These are phyloP conservation scores for Cotesia congregata DNA, from an alignment of 2,888 invertebrate species.

Conservation along the genomic window DNA sequence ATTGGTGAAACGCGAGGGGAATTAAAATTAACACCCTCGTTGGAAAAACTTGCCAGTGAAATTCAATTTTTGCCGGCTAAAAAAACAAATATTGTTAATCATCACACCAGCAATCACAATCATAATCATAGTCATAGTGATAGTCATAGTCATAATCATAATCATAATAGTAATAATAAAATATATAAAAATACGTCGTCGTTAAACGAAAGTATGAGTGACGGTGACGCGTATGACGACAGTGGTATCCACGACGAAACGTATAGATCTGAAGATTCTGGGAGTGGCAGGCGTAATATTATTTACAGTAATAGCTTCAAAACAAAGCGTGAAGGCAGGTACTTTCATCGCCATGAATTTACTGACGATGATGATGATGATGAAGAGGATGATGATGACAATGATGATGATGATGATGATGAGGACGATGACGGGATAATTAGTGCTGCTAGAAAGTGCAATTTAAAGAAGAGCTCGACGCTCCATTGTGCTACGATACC, in stretches of 20 bases:
- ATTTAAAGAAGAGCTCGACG: slow-evolving; percentile 49
- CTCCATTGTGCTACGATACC: slow-evolving; percentile 49
- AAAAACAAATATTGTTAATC: slow-evolving; percentile 27
- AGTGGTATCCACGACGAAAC: slow-evolving; percentile 48
- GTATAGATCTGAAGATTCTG: slow-evolving; percentile 55
- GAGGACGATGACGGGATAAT: slow-evolving; percentile 20
- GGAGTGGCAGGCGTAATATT: slow-evolving; percentile 42
- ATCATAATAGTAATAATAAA: not conserved
- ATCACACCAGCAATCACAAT: slow-evolving; percentile 15
- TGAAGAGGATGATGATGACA: slow-evolving; percentile 19
- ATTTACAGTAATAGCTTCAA: slow-evolving; percentile 52
- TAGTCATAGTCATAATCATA: slow-evolving; percentile 3
- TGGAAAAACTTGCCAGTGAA: slow-evolving; percentile 64
- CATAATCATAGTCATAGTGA: not conserved
- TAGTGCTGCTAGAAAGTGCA: slow-evolving; percentile 17
- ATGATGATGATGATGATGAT: slow-evolving; percentile 33
- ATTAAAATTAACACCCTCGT: slow-evolving; percentile 58
- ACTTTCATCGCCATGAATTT: slow-evolving; percentile 30
- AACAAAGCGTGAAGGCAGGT: slow-evolving; percentile 47
- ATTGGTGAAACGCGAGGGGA: slow-evolving; percentile 47
- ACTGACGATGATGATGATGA: slow-evolving; percentile 20
- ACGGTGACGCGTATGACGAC: slow-evolving; percentile 23
- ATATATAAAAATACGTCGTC: slow-evolving; percentile 21
- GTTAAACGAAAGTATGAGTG: slow-evolving; percentile 13
- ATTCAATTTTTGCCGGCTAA: slow-evolving; percentile 62